A percentile compares a stretch with the other conserved stretches of the same genome.
Conservation (phyloP, 2,888 invertebrate species). For the Ametastegia equiseti region DNA sequence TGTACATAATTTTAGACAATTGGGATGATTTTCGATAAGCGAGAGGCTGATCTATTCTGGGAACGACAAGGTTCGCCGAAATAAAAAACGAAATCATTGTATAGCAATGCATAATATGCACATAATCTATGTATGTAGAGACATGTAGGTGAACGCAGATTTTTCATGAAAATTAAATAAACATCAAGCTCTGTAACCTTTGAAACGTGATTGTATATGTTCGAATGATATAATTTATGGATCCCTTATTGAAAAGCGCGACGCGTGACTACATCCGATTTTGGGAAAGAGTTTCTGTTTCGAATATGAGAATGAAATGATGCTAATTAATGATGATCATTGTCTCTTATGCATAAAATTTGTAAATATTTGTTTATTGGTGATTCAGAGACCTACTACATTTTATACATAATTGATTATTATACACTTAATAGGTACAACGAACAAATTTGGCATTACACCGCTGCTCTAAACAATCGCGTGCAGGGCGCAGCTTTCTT, state of each 20-base stretch:
- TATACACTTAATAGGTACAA: conserved; percentile 47
- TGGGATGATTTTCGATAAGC: background rate
- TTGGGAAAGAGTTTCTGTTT: no score
- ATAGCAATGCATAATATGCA: background rate
- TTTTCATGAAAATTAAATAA: background rate
- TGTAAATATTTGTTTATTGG: conserved; percentile 46
- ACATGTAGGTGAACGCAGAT: background rate
- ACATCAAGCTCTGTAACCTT: background rate
- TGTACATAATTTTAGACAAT: conserved; percentile 3
- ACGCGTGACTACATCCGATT: no score
- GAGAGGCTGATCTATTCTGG: no score
- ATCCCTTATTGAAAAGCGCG: no score
- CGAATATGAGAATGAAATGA: no score
- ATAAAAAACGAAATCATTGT: conserved; percentile 5
- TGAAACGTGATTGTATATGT: background rate
- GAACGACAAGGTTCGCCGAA: no score
- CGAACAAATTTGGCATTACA: conserved; percentile 46
- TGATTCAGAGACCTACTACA: conserved; percentile 46
- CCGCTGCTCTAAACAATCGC: conserved; percentile 45
- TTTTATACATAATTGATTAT: conserved; percentile 45
- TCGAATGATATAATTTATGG: background rate
- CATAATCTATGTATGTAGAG: background rate
- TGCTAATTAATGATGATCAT: background rate
- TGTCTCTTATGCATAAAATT: conserved; percentile 38
- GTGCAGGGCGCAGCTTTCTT: conserved; percentile 23